phyloP scores from a whole-genome alignment of 2,113 vertebrate genomes.

The Morone chrysops region DNA sequence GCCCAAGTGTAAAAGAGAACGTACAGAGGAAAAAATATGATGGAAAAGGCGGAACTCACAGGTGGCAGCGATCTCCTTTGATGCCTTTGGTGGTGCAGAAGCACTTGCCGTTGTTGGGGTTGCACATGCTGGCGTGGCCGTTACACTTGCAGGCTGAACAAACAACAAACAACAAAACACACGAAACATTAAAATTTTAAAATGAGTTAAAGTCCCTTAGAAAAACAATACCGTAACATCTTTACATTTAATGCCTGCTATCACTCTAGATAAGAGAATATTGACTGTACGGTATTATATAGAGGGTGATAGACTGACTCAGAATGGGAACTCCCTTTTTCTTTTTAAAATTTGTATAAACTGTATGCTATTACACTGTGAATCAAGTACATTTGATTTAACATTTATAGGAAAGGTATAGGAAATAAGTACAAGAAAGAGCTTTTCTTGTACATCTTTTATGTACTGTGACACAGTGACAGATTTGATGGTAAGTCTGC shows the following conservation, averaged over 20 bases:
- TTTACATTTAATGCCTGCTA: not conserved
- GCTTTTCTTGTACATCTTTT: too few relatives aligned
- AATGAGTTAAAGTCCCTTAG: not conserved
- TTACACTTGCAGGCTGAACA: conserved; percentile 96
- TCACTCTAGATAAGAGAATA: not conserved
- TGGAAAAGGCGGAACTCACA: conserved; percentile 85
- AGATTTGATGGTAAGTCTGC: not conserved
- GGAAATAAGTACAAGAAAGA: not conserved
- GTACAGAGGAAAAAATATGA: not conserved
- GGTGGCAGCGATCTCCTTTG: conserved; percentile 97
- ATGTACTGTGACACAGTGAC: not conserved
- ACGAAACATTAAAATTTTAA: not conserved
- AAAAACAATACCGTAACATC: too few relatives aligned
- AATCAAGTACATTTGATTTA: too few relatives aligned
- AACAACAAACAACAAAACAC: not conserved
- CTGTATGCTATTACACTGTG: not conserved
- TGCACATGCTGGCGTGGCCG: conserved; percentile 94
- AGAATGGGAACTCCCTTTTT: too few relatives aligned
- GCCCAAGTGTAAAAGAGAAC: not conserved
- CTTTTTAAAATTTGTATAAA: not conserved
- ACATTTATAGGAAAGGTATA: not conserved
- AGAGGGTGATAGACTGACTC: not conserved
- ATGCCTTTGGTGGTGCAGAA: conserved; percentile 99
- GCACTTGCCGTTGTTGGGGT: conserved; percentile 94
- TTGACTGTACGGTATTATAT: too few relatives aligned